Percentiles rank a stretch among this genome's conserved stretches.
Evolutionary conservation across 2,888 invertebrate species (phyloP).

Genomic region (Cheilosia soror): DNA sequence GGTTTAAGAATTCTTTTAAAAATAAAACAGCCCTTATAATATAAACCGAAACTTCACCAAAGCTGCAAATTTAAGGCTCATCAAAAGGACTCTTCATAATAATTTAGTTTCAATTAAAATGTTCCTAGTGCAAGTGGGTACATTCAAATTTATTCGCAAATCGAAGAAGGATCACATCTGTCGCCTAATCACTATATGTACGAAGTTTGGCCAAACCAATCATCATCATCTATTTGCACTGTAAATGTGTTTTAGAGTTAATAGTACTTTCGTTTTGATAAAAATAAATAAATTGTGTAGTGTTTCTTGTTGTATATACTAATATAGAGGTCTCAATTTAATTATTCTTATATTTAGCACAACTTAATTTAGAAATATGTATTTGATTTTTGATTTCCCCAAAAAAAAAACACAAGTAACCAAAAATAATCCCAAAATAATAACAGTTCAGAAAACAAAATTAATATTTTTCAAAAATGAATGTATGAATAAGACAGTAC

Average conservation of each 20-base stretch:
- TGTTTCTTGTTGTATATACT: background rate
- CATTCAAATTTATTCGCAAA: background rate
- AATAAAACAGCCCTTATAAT: no score
- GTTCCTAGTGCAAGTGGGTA: background rate
- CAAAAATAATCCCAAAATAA: background rate
- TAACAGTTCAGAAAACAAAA: background rate
- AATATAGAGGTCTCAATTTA: background rate
- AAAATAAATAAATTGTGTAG: background rate
- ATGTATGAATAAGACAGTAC: conserved; percentile 61
- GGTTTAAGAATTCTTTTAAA: no score
- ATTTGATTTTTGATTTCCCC: background rate
- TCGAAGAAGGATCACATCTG: background rate
- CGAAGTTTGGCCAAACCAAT: conserved; percentile 39
- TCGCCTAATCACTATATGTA: conserved; percentile 17
- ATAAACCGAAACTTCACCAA: background rate
- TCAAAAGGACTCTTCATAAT: background rate
- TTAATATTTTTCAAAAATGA: conserved; percentile 32
- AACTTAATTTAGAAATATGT: no score
- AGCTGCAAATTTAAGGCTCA: background rate
- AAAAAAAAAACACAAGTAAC: background rate
- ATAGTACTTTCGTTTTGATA: background rate
- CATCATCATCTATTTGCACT: conserved; percentile 21
- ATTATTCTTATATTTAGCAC: background rate
- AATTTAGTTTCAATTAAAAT: background rate
- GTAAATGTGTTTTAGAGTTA: conserved; percentile 26